Percentiles rank a stretch among this genome's conserved stretches.
These are phyloP conservation scores for Limnephilus lunatus DNA, from an alignment of 2,888 invertebrate species.

Conservation along the genomic window DNA sequence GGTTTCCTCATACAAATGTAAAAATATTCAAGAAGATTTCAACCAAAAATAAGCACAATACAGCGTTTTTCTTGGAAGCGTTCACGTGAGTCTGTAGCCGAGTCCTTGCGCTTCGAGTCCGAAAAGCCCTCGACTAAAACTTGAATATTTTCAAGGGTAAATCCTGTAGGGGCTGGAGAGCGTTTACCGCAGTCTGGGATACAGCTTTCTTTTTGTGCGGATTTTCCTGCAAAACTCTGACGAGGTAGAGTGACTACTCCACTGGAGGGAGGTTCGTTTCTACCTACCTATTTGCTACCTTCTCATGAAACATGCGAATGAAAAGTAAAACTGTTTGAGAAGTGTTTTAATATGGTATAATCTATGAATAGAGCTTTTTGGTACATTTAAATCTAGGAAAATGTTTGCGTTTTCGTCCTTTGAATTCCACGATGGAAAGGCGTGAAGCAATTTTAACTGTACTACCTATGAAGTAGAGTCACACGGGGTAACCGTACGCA, in stretches of 20 bases:
- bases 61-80: slow-evolving; percentile 18
- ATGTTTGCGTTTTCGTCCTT: too few relatives aligned
- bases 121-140: slow-evolving; percentile 54
- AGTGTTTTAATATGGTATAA: background rate
- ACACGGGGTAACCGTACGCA: too few relatives aligned
- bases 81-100: slow-evolving; percentile 14
- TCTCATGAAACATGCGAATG: background rate
- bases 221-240: slow-evolving; percentile 18
- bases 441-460: too few relatives aligned
- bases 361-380: background rate
- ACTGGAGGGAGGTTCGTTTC: background rate
- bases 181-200: slow-evolving; percentile 53
- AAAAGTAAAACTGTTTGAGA: background rate
- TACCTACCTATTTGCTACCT: background rate
- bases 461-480: too few relatives aligned
- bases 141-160: slow-evolving; percentile 65
- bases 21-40: background rate
- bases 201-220: slow-evolving; percentile 32
- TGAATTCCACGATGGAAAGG: too few relatives aligned
- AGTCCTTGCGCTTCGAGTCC: slow-evolving; percentile 40
- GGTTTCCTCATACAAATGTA: background rate
- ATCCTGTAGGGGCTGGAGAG: slow-evolving; percentile 49
- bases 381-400: background rate
- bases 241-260: slow-evolving; percentile 17
- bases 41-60: slow-evolving; percentile 25